These are phyloP conservation scores for Novumbra hubbsi DNA, from an alignment of 2,797 vertebrate species.

Conservation along the genomic window DNA sequence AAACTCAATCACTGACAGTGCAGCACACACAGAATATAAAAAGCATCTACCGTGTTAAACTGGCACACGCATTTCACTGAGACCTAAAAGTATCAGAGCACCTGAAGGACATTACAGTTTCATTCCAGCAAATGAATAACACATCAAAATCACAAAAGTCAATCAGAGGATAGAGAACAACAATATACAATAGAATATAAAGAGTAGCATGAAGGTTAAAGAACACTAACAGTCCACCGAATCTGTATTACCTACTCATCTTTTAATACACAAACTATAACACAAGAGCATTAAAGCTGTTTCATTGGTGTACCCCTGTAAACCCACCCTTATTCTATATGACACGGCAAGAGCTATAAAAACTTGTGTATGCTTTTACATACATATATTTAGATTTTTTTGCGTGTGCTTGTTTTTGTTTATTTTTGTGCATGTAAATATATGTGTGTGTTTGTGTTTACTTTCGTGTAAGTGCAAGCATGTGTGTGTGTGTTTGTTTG, in stretches of 20 bases:
- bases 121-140: slow-evolving; percentile 61
- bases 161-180: slow-evolving; percentile 68
- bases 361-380: background rate
- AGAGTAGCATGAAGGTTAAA: slow-evolving; percentile 2
- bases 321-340: slow-evolving; percentile 60
- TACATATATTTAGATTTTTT: too few relatives aligned
- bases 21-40: background rate
- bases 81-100: slow-evolving; percentile 41
- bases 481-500: slow-evolving; percentile 5
- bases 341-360: slow-evolving; percentile 4
- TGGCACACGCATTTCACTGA: slow-evolving; percentile 30
- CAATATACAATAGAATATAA: too few relatives aligned
- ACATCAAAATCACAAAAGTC: slow-evolving; percentile 63
- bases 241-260: slow-evolving; percentile 74
- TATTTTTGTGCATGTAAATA: background rate
- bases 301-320: slow-evolving; percentile 68
- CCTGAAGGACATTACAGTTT: slow-evolving; percentile 39
- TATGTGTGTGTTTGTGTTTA: too few relatives aligned
- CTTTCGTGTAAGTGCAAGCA: background rate
- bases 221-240: slow-evolving; percentile 61
- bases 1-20: background rate
- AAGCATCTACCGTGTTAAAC: background rate
- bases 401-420: slow-evolving; percentile 1
- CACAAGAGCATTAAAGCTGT: slow-evolving; percentile 66
- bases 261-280: slow-evolving; percentile 75